Percentiles rank a stretch among this genome's conserved stretches.
These are phyloP conservation scores for Oryzias woworae DNA, from an alignment of 2,113 vertebrate genomes.

Conservation along the genomic window DNA sequence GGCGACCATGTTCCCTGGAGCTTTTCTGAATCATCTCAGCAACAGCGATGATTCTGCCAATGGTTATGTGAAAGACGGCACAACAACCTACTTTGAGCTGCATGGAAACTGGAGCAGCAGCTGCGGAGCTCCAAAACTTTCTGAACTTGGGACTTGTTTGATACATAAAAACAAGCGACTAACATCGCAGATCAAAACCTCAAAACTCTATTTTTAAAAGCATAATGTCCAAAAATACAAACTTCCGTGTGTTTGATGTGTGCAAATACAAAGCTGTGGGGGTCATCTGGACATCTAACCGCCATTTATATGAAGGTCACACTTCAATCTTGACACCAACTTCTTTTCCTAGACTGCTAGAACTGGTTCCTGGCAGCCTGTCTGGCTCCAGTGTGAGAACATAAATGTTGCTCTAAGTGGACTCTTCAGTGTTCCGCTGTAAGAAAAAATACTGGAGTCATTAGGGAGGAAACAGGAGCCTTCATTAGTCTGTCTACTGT, in stretches of 20 bases:
- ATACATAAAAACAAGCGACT: no score
- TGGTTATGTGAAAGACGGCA: constrained; percentile 8
- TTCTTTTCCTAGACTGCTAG: constrained; percentile 10
- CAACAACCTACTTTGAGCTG: neutral
- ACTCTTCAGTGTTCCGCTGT: constrained; percentile 25
- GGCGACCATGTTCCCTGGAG: neutral
- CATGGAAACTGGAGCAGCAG: neutral
- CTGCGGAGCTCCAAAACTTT: neutral
- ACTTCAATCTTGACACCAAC: neutral
- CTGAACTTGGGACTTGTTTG: no score
- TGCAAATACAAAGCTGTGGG: no score
- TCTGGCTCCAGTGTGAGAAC: constrained; percentile 38
- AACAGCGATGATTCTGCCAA: constrained; percentile 11
- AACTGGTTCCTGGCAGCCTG: constrained; percentile 13
- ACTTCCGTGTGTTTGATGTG: no score
- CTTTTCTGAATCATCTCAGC: constrained; percentile 23
- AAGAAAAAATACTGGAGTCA: constrained; percentile 59
- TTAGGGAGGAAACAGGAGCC: constrained; percentile 67
- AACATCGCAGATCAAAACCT: no score
- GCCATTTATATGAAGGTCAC: neutral
- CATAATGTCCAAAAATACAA: no score
- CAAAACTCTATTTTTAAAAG: no score
- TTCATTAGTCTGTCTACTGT: constrained; percentile 70
- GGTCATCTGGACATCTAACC: neutral
- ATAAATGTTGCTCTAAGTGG: constrained; percentile 18